Percentiles rank a stretch among this genome's conserved stretches.
phyloP scores from a whole-genome alignment of 2,113 vertebrate species.

The Salvelinus fontinalis region DNA sequence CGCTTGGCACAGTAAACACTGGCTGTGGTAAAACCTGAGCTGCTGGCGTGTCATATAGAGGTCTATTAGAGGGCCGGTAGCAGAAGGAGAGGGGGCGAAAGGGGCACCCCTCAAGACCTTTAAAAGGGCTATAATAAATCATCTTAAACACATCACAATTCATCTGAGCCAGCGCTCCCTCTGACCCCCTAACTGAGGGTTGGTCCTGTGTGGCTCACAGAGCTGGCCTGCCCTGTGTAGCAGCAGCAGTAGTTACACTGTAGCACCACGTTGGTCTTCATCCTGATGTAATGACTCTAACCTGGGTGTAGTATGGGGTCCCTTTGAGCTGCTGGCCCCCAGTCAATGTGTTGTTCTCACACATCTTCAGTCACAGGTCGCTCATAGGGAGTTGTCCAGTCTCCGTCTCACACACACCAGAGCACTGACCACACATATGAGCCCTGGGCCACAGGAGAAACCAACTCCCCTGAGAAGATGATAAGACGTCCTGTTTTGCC shows the following conservation, averaged over 20 bases:
- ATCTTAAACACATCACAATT: conserved; percentile 62
- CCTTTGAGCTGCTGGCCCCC: conserved; percentile 53
- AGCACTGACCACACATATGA: conserved; percentile 58
- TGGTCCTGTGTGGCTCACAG: conserved; percentile 35
- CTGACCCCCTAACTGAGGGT: conserved; percentile 33
- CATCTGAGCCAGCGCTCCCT: conserved; percentile 52
- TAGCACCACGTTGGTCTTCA: conserved; percentile 49
- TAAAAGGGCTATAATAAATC: conserved; percentile 67
- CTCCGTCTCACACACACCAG: conserved; percentile 19
- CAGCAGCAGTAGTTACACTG: conserved; percentile 30
- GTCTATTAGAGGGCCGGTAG: conserved; percentile 49
- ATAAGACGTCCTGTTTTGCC: conserved; percentile 31
- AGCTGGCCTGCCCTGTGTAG: conserved; percentile 26
- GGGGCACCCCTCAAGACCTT: conserved; percentile 58
- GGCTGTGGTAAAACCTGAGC: conserved; percentile 35
- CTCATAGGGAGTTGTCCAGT: conserved; percentile 27
- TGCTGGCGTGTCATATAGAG: conserved; percentile 43
- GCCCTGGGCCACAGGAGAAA: conserved; percentile 29
- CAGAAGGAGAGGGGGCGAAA: conserved; percentile 60
- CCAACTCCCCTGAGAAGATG: conserved; percentile 4
- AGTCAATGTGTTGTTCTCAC: conserved; percentile 53
- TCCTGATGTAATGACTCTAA: conserved; percentile 70
- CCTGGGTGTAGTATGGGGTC: conserved; percentile 54
- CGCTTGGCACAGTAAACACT: conserved; percentile 34
- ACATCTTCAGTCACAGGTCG: conserved; percentile 61